phyloP scores from a whole-genome alignment of 1,140 invertebrate species.

The Eumeta japonica region DNA sequence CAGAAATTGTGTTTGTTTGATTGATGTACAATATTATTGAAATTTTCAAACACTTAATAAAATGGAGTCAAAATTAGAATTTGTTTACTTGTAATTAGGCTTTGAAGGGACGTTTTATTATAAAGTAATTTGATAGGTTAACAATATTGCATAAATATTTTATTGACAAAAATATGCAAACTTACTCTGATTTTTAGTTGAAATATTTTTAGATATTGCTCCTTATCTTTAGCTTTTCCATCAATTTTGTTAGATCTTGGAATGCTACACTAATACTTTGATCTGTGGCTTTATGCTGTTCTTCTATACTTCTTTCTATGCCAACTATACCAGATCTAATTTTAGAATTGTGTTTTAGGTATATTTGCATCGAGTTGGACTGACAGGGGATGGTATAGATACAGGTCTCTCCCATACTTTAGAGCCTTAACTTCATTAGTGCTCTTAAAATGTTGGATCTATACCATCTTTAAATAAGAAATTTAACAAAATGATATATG shows the following conservation, averaged over 20 bases:
- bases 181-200: conserved; percentile 84
- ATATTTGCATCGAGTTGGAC: conserved; percentile 19
- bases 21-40: no score
- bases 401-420: conserved; percentile 63
- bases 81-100: no score
- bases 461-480: conserved; percentile 87
- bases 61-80: no score
- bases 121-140: no score
- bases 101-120: no score
- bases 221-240: conserved; percentile 99
- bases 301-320: conserved; percentile 89
- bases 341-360: conserved; percentile 59
- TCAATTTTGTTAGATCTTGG: conserved; percentile 91
- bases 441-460: conserved; percentile 67
- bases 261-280: conserved; percentile 90
- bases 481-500: conserved; percentile 76
- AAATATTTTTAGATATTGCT: conserved; percentile 89
- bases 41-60: no score
- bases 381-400: conserved; percentile 23
- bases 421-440: conserved; percentile 61
- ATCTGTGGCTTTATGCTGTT: conserved; percentile 87
- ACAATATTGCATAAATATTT: no score
- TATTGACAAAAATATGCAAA: no score
- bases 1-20: no score
- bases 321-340: conserved; percentile 88